phyloP scores from a whole-genome alignment of 2,888 invertebrate genomes.

The Vannuccia rotundouncinata region DNA sequence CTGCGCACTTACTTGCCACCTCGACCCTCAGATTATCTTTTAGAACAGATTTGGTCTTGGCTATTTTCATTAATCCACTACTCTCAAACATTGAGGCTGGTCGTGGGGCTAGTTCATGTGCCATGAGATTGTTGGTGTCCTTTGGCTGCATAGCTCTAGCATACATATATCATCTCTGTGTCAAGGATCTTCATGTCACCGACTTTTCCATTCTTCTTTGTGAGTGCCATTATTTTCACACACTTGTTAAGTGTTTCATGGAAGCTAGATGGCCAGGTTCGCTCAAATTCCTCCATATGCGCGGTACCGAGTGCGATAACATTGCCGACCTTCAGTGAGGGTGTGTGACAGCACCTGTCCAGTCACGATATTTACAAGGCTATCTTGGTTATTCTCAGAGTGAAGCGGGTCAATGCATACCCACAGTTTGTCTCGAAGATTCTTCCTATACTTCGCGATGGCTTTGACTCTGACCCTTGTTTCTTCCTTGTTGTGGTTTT shows the following conservation, averaged over 20 bases:
- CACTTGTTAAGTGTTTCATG: conserved; percentile 20
- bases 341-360: conserved; percentile 25
- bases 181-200: conserved; percentile 28
- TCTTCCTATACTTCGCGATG: conserved; percentile 14
- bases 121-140: conserved; percentile 34
- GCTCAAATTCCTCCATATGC: background rate
- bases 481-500: too few species aligned
- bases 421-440: background rate
- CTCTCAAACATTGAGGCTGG: conserved; percentile 36
- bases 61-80: conserved; percentile 26
- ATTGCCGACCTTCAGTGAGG: background rate
- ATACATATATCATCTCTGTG: conserved; percentile 33
- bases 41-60: conserved; percentile 36
- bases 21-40: conserved; percentile 37
- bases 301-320: conserved; percentile 1
- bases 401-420: conserved; percentile 10
- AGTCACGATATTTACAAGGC: conserved; percentile 35
- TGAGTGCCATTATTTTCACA: conserved; percentile 34
- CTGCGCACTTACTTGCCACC: conserved; percentile 30
- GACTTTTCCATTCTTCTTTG: conserved; percentile 29
- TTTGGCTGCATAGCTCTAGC: background rate
- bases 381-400: conserved; percentile 6
- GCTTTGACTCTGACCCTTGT: conserved; percentile 26
- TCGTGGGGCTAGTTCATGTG: conserved; percentile 35
- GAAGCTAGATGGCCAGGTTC: conserved; percentile 15